phyloP scores from a whole-genome alignment of 1,140 invertebrate genomes.

The Drosophila subpulchrella region DNA sequence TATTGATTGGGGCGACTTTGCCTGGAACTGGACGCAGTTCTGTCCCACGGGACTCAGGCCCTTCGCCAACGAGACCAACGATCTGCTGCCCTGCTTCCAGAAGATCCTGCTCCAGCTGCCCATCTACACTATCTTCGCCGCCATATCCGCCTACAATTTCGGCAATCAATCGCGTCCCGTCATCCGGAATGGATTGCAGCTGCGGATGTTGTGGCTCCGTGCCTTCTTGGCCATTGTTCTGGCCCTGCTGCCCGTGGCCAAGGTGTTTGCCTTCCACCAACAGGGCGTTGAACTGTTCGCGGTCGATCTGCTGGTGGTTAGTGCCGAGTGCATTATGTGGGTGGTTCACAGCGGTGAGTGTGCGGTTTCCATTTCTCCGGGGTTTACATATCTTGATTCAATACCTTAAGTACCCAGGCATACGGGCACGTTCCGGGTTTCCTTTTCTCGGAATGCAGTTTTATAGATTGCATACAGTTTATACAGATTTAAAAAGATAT shows the following conservation, averaged over 20 bases:
- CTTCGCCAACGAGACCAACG: conserved; percentile 88
- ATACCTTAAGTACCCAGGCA: not conserved
- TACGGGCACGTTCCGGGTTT: conserved; percentile 3
- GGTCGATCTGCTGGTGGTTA: conserved; percentile 89
- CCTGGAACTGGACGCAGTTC: conserved; percentile 90
- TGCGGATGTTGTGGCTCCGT: conserved; percentile 87
- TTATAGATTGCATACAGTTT: not conserved
- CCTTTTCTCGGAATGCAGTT: not conserved
- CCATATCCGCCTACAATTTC: conserved; percentile 91
- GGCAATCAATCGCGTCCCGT: conserved; percentile 87
- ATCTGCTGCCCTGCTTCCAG: conserved; percentile 93
- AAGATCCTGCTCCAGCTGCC: conserved; percentile 90
- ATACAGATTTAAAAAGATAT: no score
- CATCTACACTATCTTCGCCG: conserved; percentile 88
- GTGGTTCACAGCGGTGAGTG: conserved; percentile 88
- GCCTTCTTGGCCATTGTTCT: conserved; percentile 87
- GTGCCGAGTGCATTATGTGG: conserved; percentile 90
- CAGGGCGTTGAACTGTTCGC: conserved; percentile 85
- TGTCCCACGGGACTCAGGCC: conserved; percentile 88
- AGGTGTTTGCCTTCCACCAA: conserved; percentile 87
- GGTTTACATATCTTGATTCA: not conserved
- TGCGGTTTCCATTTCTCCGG: conserved; percentile 8
- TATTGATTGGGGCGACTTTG: conserved; percentile 60
- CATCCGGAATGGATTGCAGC: conserved; percentile 86
- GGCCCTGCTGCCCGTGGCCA: conserved; percentile 87